Evolutionary conservation across 2,797 vertebrate species (phyloP), one percentile per base, ranked within the genome.

Genomic region (Sebastes elongatus): DNA sequence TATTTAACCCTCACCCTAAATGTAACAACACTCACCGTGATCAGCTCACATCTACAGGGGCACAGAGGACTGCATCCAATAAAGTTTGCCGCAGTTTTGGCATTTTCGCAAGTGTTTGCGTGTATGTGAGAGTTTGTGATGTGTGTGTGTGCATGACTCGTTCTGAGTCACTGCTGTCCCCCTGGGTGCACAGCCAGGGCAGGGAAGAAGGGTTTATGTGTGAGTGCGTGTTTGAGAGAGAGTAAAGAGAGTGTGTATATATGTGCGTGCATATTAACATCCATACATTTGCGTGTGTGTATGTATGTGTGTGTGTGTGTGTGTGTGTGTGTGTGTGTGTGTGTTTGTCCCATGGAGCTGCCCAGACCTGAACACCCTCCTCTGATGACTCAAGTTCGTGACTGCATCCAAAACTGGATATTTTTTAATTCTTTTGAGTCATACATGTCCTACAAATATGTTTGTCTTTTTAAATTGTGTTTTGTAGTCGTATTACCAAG

Each of bases 101-200:
- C 69, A 74, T 85, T 87, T 86, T 83, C 60, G 74, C 69, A 85
- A 82, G 65, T 86, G 76, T 88, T 82, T 90, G 84, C 62, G 70
- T 89, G 85, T 88, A 56, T 87, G 89, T 69, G 82, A 35, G 83
- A 78, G 76, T 86, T 66, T 80, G 78, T 83, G 83, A 65, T 77
- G 79, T 78, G 67, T 78, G 53, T 62, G 69, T 49, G 74, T 74
- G 76, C 66, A 78, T 94, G 94, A 95, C 83, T 95, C 83, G 88
- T 18, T 85, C 74, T 95, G 91, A 95, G 71, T 95, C 95, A 95
- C 86, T 67, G 83, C 84, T 86, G 83, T 85, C 85, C 89, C 94
- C 86, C 69, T 80, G 85, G 88, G 90, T 91, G 88, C 85, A 82
- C 76, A 75, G 85, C 80, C 83, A 82, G 84, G 88, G 86, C 82